Evolutionary conservation across 2,797 vertebrate species (phyloP).

Genomic region (Chaenodraco wilsoni): DNA sequence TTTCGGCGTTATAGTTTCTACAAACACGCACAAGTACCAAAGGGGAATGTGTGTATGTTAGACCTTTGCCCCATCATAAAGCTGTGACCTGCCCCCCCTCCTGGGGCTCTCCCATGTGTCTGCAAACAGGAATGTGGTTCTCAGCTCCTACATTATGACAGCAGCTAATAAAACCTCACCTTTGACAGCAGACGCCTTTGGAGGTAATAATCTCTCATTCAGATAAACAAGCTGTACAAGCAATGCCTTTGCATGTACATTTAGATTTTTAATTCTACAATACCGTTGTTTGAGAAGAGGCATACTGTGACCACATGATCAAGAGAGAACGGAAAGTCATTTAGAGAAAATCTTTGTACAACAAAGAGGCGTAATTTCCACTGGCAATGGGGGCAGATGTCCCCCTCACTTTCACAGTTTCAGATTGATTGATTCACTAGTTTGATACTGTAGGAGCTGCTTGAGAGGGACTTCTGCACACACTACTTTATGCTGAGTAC

Average conservation of each 20-base stretch:
- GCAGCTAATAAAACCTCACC: constrained; percentile 33
- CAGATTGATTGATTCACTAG: background rate
- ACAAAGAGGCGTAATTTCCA: background rate
- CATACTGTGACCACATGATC: background rate
- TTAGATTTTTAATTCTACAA: background rate
- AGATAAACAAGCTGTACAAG: constrained; percentile 18
- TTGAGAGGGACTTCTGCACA: background rate
- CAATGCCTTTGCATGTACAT: background rate
- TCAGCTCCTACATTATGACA: constrained; percentile 24
- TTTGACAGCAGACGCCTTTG: constrained; percentile 24
- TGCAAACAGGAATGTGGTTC: constrained; percentile 40
- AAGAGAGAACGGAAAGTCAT: background rate
- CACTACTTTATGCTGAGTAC: background rate
- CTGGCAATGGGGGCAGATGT: background rate
- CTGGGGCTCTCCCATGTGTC: constrained; percentile 23
- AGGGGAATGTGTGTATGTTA: constrained; percentile 28
- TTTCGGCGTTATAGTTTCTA: constrained; percentile 9
- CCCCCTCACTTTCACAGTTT: background rate
- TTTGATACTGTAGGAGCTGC: background rate
- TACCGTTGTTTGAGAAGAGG: background rate
- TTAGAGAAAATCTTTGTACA: background rate
- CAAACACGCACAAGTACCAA: constrained; percentile 7
- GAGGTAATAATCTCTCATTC: constrained; percentile 30
- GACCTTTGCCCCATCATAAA: constrained; percentile 71
- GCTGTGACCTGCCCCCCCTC: constrained; percentile 25